Percentiles rank a stretch among this genome's conserved stretches.
Conservation (phyloP, 2,797 vertebrate genomes). For the Pseudochirops cupreus region DNA sequence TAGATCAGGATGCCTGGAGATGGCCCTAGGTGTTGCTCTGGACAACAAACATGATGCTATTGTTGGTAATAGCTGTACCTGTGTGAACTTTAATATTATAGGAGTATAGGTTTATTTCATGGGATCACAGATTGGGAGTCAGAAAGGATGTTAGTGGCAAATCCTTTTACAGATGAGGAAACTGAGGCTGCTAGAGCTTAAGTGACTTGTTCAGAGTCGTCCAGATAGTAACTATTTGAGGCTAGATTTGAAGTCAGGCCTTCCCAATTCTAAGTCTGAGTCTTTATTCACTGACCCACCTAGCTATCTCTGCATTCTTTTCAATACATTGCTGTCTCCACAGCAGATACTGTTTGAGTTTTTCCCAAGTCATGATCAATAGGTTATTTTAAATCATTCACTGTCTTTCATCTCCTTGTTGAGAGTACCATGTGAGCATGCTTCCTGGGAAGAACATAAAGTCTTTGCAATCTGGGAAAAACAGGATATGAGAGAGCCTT, state of each 20-base stretch:
- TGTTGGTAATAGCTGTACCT: neutral
- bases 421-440: neutral
- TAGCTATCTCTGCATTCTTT: neutral
- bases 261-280: neutral
- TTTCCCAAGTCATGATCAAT: neutral
- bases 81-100: neutral
- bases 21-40: neutral
- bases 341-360: neutral
- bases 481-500: neutral
- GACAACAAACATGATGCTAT: neutral
- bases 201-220: neutral
- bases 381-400: neutral
- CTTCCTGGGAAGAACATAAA: slow-evolving; percentile 56
- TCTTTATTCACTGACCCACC: neutral
- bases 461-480: slow-evolving; percentile 4
- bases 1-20: too few relatives aligned
- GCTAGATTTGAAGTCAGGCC: neutral
- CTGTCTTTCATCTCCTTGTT: slow-evolving; percentile 11
- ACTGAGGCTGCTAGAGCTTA: neutral
- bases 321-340: neutral
- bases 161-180: neutral
- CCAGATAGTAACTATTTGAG: neutral
- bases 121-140: neutral
- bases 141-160: neutral
- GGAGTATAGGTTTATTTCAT: neutral